phyloP scores from a whole-genome alignment of 2,113 vertebrate species.

The Pristiophorus japonicus region DNA sequence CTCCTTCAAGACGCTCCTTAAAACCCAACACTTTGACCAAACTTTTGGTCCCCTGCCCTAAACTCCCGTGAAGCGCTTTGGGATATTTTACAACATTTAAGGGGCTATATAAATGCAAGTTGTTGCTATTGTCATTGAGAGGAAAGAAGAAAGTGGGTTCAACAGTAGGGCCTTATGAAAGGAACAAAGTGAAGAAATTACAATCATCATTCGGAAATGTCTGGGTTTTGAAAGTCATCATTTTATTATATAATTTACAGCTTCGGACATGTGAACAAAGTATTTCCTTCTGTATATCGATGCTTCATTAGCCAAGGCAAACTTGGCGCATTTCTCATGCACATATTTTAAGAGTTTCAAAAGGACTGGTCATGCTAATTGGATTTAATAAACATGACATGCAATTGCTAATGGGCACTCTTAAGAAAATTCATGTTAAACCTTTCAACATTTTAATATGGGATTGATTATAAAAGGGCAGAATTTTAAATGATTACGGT shows the following conservation, averaged over 20 bases:
- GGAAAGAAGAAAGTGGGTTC: not conserved
- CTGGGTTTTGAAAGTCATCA: not conserved
- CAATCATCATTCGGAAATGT: not conserved
- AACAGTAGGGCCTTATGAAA: not conserved
- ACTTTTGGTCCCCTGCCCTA: no score
- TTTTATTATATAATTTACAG: not conserved
- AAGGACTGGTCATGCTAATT: not conserved
- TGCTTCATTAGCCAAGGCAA: not conserved
- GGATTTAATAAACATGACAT: not conserved
- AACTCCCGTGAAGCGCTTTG: not conserved
- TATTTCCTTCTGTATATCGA: not conserved
- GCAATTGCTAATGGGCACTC: not conserved
- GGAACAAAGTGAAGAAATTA: not conserved
- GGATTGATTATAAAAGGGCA: no score
- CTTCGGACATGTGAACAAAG: not conserved
- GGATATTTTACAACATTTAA: not conserved
- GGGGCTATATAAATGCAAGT: not conserved
- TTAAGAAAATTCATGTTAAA: not conserved
- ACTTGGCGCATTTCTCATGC: not conserved
- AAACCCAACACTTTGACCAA: no score
- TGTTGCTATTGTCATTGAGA: not conserved
- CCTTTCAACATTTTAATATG: not conserved
- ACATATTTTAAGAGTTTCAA: not conserved
- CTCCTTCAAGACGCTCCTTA: no score
- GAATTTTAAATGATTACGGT: not conserved